Base-by-base conservation (phyloP, 2,888 invertebrate genomes). In the Protodeltote pygarga region DNA sequence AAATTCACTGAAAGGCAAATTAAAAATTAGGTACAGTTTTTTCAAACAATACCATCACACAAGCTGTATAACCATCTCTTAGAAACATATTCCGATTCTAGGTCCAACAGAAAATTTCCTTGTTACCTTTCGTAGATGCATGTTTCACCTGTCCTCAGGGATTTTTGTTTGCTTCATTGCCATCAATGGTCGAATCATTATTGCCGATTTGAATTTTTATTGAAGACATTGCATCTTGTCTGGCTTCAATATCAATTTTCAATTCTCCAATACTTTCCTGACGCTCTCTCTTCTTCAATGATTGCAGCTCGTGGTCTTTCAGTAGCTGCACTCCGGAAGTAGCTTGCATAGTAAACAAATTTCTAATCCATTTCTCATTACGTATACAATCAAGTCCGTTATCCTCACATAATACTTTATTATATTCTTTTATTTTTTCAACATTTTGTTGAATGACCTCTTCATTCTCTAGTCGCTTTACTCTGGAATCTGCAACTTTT, bases 351-450 rank as follows among this genome's bases (percentile, higher is more conserved):
- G 53, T 44, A 33, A 78, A 72, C 2, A 88, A 63, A 9, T 81
- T 82, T 11, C 75, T 73, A 3, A 88, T 75, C 79, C 83, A 84
- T 34, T 78, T 83, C 27, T 79, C 63, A 53, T 87, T 86, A 4
- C 63, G 76, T 3, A 87, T 81, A 5, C 28, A 39, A 9, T 52
- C 46, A 0, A 25, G 16, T 1, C 41, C 24, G 5, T 67, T 59
- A 0, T 55, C 49, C 0, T 55, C 50, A 29, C 37, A 50, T 8
- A 85, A 50, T 39, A 74, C 65, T 3, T 42, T 50, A 3, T 73
- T 79, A 3, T 84, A 48, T 3, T 70, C 65, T 38, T 73, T 77
- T 1, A 86, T 75, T 17, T 73, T 70, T 20, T 76, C 47, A 0
- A 85, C 54, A 46, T 77, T 71, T 31, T 75, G 65, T 5, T 63